Conservation (phyloP, 2,113 vertebrate species). For the Pyrgilauda ruficollis region DNA sequence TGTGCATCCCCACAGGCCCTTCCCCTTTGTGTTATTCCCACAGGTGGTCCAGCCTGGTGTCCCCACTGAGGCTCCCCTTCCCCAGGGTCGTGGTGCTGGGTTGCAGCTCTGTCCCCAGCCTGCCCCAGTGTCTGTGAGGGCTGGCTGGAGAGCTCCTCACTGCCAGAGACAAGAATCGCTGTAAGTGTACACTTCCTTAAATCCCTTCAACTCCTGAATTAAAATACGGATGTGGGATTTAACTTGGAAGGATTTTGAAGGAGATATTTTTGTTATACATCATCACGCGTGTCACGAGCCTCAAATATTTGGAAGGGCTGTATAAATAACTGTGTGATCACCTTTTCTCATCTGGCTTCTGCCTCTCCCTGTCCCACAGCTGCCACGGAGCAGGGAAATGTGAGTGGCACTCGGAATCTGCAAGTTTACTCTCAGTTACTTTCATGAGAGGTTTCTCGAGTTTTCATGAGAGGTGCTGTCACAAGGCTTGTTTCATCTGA, state of each 20-base stretch:
- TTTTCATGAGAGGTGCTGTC: not conserved
- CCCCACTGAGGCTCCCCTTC: not conserved
- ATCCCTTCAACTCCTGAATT: constrained; percentile 3
- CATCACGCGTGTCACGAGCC: not conserved
- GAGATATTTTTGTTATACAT: constrained; percentile 49
- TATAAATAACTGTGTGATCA: constrained; percentile 18
- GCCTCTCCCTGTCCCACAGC: not conserved
- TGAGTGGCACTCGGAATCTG: fast-evolving
- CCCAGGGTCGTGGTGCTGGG: not conserved
- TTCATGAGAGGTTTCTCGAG: not conserved
- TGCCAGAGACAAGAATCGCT: fast-evolving
- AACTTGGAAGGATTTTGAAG: not conserved
- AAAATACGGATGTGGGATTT: constrained; percentile 40
- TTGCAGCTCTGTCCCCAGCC: not conserved
- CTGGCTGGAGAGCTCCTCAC: not conserved
- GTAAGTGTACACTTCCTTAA: not conserved
- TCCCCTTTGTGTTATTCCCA: fast-evolving
- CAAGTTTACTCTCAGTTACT: not conserved
- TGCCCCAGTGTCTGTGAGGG: not conserved
- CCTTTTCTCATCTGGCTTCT: constrained; percentile 12
- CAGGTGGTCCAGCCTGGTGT: not conserved
- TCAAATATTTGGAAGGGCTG: constrained; percentile 43
- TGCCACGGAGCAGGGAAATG: fast-evolving
- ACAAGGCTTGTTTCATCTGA: not conserved
- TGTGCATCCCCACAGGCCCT: not conserved